phyloP scores from a whole-genome alignment of 2,888 invertebrate genomes.

The Lycia hirtaria region DNA sequence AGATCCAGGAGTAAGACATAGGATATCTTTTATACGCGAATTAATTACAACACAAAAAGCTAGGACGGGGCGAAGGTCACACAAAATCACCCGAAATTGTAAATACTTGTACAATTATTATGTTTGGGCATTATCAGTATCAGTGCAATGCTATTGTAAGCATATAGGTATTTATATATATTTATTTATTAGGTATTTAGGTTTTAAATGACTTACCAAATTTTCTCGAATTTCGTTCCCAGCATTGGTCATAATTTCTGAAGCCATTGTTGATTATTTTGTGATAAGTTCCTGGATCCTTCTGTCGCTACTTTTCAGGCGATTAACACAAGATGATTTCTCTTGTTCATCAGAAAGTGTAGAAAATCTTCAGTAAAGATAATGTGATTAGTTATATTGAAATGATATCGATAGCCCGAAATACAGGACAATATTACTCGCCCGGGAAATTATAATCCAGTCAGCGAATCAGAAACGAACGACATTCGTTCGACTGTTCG shows the following conservation, averaged over 20 bases:
- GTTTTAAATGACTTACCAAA: slow-evolving; percentile 68
- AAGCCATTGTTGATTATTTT: slow-evolving; percentile 58
- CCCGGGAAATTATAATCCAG: no score
- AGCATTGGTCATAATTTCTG: slow-evolving; percentile 63
- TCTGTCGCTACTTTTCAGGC: not conserved
- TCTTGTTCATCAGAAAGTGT: not conserved
- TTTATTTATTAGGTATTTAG: not conserved
- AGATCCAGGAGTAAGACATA: not conserved
- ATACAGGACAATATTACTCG: no score
- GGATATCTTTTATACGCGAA: not conserved
- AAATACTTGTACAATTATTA: not conserved
- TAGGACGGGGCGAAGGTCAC: slow-evolving; percentile 57
- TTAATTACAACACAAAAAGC: slow-evolving; percentile 16
- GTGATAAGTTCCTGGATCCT: not conserved
- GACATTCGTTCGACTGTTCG: no score
- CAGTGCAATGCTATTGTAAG: not conserved
- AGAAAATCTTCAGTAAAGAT: not conserved
- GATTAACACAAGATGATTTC: not conserved
- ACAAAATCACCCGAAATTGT: slow-evolving; percentile 13
- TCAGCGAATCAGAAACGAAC: no score
- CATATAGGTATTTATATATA: no score
- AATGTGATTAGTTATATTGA: no score
- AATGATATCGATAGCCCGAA: no score
- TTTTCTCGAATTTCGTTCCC: slow-evolving; percentile 74
- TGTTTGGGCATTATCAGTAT: not conserved